phyloP scores from a whole-genome alignment of 64 coral and sea anemone species.

The Platygyra sinensis region DNA sequence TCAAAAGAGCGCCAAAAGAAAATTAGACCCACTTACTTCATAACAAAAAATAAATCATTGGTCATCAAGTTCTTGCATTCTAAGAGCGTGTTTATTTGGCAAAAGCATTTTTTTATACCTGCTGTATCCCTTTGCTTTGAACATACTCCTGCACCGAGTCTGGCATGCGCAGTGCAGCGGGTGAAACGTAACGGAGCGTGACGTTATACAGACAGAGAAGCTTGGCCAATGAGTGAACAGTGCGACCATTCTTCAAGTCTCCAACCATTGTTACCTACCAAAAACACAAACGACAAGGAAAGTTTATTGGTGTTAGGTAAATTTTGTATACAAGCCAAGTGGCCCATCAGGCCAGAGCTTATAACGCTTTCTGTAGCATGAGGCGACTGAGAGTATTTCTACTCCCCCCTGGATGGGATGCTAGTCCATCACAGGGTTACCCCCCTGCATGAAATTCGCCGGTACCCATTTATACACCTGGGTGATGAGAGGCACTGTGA shows the following conservation, averaged over 20 bases:
- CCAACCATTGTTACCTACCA: conserved; percentile 93
- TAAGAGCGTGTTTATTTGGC: neutral
- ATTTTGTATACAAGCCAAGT: too few species aligned
- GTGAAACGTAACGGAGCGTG: conserved; percentile 84
- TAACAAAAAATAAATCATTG: neutral
- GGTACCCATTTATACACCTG: too few species aligned
- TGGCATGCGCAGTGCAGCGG: conserved; percentile 78
- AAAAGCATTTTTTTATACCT: conserved; percentile 50
- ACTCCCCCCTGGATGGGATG: too few species aligned
- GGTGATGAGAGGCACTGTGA: too few species aligned
- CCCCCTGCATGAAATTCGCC: too few species aligned
- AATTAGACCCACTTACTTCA: too few species aligned
- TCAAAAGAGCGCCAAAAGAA: too few species aligned
- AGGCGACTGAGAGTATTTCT: too few species aligned
- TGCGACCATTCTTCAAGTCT: conserved; percentile 94
- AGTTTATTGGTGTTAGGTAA: too few species aligned
- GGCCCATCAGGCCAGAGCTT: too few species aligned
- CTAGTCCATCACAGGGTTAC: too few species aligned
- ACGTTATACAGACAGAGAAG: conserved; percentile 91
- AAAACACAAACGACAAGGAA: neutral
- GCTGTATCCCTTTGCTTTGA: conserved; percentile 65
- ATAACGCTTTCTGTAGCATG: too few species aligned
- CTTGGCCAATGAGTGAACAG: conserved; percentile 89
- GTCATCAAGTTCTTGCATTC: neutral
- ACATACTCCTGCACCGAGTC: conserved; percentile 85